Conservation (phyloP, 2,888 invertebrate species). For the Zhengitettix transpicula region DNA sequence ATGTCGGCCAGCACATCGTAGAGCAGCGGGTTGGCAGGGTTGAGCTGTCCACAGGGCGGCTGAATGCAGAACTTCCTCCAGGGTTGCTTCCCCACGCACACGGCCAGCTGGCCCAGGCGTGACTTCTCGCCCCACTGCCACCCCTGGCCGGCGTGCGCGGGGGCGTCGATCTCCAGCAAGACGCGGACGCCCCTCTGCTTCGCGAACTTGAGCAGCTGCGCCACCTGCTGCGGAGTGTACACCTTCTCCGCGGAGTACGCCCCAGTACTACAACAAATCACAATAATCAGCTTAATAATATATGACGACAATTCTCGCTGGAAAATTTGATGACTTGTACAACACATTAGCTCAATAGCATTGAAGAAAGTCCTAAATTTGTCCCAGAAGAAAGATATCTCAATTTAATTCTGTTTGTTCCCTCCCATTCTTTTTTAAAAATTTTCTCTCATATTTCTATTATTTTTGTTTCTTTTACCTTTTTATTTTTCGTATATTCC, state of each 20-base stretch:
- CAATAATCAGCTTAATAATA: too few relatives aligned
- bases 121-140: conserved; percentile 62
- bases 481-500: neutral
- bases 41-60: conserved; percentile 74
- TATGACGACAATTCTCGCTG: too few relatives aligned
- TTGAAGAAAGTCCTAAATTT: too few relatives aligned
- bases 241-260: conserved; percentile 52
- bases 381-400: too few relatives aligned
- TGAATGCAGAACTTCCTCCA: conserved; percentile 61
- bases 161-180: conserved; percentile 77
- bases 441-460: too few relatives aligned
- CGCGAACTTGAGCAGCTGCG: conserved; percentile 53
- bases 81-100: conserved; percentile 60
- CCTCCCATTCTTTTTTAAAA: too few relatives aligned
- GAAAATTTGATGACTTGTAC: too few relatives aligned
- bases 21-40: conserved; percentile 55
- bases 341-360: too few relatives aligned
- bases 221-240: conserved; percentile 47
- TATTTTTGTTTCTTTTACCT: neutral
- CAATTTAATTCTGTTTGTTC: too few relatives aligned
- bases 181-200: conserved; percentile 65
- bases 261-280: conserved; percentile 38
- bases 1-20: conserved; percentile 49
- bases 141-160: conserved; percentile 70
- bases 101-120: conserved; percentile 57